phyloP scores from a whole-genome alignment of 1,140 invertebrate genomes.

The Chrysopa pallens region DNA sequence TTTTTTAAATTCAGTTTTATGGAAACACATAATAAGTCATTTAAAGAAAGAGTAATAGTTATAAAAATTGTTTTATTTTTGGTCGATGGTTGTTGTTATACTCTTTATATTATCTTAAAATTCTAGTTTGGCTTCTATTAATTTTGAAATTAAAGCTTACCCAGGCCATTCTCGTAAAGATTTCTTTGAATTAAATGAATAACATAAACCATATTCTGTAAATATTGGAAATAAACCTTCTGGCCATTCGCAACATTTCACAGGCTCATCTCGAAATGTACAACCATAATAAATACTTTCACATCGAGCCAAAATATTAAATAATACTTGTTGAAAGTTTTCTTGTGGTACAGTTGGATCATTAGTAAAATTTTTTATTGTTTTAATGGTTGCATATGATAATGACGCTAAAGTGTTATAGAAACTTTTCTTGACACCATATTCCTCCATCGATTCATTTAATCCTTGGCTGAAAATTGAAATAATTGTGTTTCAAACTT shows the following conservation, averaged over 20 bases:
- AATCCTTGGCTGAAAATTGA: too few relatives aligned
- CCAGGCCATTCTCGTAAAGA: constrained; percentile 29
- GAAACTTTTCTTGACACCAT: background rate
- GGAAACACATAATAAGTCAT: too few relatives aligned
- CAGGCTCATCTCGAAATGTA: constrained; percentile 37
- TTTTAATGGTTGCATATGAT: constrained; percentile 4
- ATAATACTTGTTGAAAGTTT: constrained; percentile 2
- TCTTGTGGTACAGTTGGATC: background rate
- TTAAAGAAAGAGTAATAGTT: too few relatives aligned
- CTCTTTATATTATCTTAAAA: too few relatives aligned
- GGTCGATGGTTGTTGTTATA: too few relatives aligned
- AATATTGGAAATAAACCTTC: constrained; percentile 38
- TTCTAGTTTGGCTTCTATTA: too few relatives aligned
- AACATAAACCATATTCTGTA: constrained; percentile 52
- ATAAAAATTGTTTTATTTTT: too few relatives aligned
- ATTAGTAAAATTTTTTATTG: constrained; percentile 1
- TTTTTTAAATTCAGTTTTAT: too few relatives aligned
- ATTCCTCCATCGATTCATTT: too few relatives aligned
- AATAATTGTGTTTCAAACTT: too few relatives aligned
- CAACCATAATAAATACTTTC: constrained; percentile 34
- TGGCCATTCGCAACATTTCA: constrained; percentile 32
- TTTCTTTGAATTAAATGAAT: constrained; percentile 43
- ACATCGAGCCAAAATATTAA: constrained; percentile 15
- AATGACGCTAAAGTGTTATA: constrained; percentile 1
- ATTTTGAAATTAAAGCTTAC: constrained; percentile 16